A percentile compares a stretch with the other conserved stretches of the same genome.
These are phyloP conservation scores for Daubentonia madagascariensis DNA, from an alignment of 2,113 vertebrate species.

Conservation along the genomic window DNA sequence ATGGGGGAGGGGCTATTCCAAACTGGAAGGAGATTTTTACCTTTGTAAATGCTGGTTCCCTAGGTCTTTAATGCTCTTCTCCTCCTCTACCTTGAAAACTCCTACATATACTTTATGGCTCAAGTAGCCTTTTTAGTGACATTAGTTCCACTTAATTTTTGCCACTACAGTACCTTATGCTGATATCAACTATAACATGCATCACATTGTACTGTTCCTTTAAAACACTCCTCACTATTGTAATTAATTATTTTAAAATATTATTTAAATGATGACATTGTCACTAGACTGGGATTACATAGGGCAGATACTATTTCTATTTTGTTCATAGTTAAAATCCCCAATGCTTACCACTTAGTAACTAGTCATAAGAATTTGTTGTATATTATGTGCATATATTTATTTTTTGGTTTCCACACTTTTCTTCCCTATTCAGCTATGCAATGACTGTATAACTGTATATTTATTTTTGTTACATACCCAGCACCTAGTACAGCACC, in stretches of 20 bases:
- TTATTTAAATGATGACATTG: background rate
- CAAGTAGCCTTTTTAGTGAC: background rate
- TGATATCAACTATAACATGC: background rate
- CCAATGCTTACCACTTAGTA: background rate
- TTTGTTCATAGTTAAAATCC: background rate
- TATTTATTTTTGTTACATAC: background rate
- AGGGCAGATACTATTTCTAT: background rate
- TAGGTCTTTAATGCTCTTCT: background rate
- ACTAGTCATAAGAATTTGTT: background rate
- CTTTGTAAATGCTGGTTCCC: background rate
- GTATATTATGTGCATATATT: background rate
- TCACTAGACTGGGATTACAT: background rate
- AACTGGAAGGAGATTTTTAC: background rate
- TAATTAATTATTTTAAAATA: background rate
- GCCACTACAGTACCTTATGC: background rate
- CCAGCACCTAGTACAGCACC: background rate
- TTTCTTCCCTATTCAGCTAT: background rate
- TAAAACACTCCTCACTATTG: background rate
- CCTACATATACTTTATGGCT: background rate
- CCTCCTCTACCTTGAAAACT: background rate
- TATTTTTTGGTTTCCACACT: background rate
- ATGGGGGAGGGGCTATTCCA: background rate
- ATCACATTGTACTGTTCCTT: background rate
- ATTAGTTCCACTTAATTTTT: background rate
- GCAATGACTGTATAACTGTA: background rate